Conservation (phyloP, 53 echinoderm and acorn worm genomes). For the Henricia sp. region DNA sequence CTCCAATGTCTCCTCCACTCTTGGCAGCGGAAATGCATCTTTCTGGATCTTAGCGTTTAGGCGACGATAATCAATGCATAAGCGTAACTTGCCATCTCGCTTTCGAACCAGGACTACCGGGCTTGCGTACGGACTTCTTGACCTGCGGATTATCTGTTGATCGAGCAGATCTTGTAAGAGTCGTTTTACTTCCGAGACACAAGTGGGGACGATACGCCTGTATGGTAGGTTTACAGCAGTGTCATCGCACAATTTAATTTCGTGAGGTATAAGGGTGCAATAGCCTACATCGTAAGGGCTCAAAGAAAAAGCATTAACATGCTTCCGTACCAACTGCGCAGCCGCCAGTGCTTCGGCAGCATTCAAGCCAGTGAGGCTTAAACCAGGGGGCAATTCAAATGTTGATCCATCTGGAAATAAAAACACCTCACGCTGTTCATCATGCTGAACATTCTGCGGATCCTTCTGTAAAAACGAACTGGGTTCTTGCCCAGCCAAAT, state of each 20-base stretch:
- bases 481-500: background rate
- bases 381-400: conserved; percentile 34
- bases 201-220: background rate
- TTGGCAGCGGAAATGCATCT: conserved; percentile 68
- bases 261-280: conserved; percentile 6
- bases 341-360: conserved; percentile 13
- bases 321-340: conserved; percentile 5
- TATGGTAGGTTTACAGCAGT: conserved; percentile 4
- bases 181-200: background rate
- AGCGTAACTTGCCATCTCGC: conserved; percentile 29
- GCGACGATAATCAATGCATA: conserved; percentile 58
- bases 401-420: conserved; percentile 2
- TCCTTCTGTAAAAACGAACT: background rate
- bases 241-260: conserved; percentile 4
- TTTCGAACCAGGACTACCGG: conserved; percentile 63
- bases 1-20: conserved; percentile 71
- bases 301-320: conserved; percentile 5
- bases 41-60: conserved; percentile 32
- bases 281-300: background rate
- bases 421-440: background rate
- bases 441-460: background rate
- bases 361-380: background rate
- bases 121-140: conserved; percentile 61
- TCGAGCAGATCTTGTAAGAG: conserved; percentile 57
- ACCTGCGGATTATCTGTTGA: conserved; percentile 40